Conservation (phyloP, 2,797 vertebrate species). For the Luscinia megarhynchos region DNA sequence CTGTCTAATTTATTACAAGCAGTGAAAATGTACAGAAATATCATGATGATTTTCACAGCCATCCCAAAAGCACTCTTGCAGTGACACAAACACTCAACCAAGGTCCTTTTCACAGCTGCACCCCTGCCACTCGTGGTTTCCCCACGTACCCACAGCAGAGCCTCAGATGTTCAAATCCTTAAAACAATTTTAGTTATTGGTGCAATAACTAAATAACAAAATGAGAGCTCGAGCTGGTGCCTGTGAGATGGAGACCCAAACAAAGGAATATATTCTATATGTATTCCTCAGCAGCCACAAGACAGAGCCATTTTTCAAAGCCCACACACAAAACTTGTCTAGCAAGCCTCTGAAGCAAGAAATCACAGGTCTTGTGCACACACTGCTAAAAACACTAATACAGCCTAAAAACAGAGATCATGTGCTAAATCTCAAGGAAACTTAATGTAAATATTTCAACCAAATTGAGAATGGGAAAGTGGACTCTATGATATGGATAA, state of each 20-base stretch:
- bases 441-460: neutral
- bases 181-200: neutral
- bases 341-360: neutral
- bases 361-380: neutral
- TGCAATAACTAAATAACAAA: neutral
- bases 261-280: neutral
- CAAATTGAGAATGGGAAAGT: neutral
- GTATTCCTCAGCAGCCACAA: neutral
- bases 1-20: neutral
- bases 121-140: rapidly evolving
- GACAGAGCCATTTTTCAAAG: neutral
- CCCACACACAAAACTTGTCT: rapidly evolving
- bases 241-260: rapidly evolving
- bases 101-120: neutral
- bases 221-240: too few relatives aligned
- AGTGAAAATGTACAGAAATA: neutral
- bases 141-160: neutral
- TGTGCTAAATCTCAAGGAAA: neutral
- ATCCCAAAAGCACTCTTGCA: neutral
- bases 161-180: neutral
- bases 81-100: rapidly evolving
- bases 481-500: rapidly evolving
- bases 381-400: neutral
- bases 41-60: slow-evolving; percentile 5
- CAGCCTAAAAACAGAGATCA: neutral